Evolutionary conservation across 2,113 vertebrate species (phyloP).

Genomic region (Passer domesticus): DNA sequence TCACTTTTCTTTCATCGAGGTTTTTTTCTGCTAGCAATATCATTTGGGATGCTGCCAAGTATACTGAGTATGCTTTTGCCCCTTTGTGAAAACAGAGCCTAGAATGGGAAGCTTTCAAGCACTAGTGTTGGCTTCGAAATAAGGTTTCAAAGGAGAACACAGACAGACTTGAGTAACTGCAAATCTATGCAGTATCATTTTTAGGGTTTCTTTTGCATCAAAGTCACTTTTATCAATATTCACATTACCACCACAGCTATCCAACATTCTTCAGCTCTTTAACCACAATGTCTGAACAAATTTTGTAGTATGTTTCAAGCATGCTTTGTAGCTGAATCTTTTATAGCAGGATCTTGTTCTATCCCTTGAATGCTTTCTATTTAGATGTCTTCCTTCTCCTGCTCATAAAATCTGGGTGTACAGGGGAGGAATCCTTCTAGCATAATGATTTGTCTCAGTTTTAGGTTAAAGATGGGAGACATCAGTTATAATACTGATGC

Average conservation of each 20-base stretch:
- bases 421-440: not conserved
- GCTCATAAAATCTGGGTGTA: not conserved
- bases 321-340: not conserved
- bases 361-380: not conserved
- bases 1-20: constrained; percentile 22
- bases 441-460: not conserved
- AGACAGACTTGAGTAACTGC: constrained; percentile 22
- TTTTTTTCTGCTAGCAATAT: constrained; percentile 26
- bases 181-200: constrained; percentile 19
- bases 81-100: constrained; percentile 31
- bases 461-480: not conserved
- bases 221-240: not conserved
- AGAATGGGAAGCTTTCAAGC: constrained; percentile 7
- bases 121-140: constrained; percentile 5
- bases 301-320: not conserved
- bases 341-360: not conserved
- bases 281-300: not conserved
- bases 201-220: not conserved
- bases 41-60: constrained; percentile 39
- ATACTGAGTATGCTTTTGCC: not conserved
- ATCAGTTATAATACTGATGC: not conserved
- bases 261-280: not conserved
- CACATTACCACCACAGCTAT: not conserved
- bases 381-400: not conserved
- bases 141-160: not conserved